Evolutionary conservation across 2,797 vertebrate species (phyloP).

Genomic region (Lacerta viridis): DNA sequence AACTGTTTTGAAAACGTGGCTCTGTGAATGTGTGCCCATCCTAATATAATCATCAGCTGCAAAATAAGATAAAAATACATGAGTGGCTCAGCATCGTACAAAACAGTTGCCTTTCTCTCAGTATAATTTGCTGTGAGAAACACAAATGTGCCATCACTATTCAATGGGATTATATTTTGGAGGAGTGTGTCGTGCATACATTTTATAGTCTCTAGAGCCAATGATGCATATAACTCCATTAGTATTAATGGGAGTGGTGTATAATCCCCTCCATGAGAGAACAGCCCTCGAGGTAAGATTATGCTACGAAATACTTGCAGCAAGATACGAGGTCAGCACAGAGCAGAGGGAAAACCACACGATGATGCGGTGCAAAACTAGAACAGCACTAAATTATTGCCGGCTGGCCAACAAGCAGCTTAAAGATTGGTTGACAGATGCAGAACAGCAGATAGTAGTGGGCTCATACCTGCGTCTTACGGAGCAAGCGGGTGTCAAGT

Average conservation of each 20-base stretch:
- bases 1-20: conserved; percentile 3
- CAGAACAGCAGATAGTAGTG: conserved; percentile 1
- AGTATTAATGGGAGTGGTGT: conserved; percentile 34
- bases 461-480: background rate
- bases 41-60: conserved; percentile 20
- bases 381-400: conserved; percentile 8
- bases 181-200: conserved; percentile 14
- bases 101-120: conserved; percentile 23
- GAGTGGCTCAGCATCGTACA: conserved; percentile 4
- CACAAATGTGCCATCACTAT: conserved; percentile 31
- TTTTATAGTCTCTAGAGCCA: conserved; percentile 25
- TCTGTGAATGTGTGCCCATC: conserved; percentile 3
- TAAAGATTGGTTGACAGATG: conserved; percentile 6
- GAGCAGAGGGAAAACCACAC: conserved; percentile 4
- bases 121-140: conserved; percentile 29
- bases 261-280: conserved; percentile 35
- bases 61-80: conserved; percentile 33
- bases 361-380: background rate
- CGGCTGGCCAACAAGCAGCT: background rate
- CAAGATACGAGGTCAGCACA: conserved; percentile 3
- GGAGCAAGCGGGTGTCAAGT: background rate
- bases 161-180: conserved; percentile 35
- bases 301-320: conserved; percentile 31
- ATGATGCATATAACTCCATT: conserved; percentile 42
- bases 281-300: conserved; percentile 34